Conservation (phyloP, 1,140 invertebrate species). For the Lepidotrigona ventralis region DNA sequence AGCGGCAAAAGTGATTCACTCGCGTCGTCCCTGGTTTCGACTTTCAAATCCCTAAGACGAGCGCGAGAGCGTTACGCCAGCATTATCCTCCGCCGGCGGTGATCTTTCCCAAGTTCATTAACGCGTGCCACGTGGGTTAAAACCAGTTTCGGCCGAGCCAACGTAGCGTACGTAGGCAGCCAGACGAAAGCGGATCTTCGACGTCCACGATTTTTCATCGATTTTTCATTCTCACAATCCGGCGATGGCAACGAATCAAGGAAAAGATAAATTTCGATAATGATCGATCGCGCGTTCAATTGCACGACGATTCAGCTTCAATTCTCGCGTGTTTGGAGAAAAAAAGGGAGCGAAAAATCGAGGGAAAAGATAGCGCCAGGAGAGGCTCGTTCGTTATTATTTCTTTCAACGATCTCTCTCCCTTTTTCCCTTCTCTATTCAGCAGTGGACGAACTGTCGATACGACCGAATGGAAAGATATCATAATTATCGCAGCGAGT, state of each 20-base stretch:
- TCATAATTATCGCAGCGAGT: constrained; percentile 57
- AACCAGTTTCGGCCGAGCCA: constrained; percentile 33
- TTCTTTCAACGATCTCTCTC: constrained; percentile 8
- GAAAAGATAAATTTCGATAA: too few relatives aligned
- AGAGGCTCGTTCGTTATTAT: constrained; percentile 14
- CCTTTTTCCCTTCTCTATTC: background rate
- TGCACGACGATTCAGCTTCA: background rate
- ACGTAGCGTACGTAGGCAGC: constrained; percentile 35
- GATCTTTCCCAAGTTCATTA: constrained; percentile 63
- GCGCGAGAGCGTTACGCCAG: constrained; percentile 37
- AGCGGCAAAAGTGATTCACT: constrained; percentile 26
- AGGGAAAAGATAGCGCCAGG: background rate
- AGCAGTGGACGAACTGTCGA: constrained; percentile 29
- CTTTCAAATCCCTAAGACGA: constrained; percentile 40
- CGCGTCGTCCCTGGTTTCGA: constrained; percentile 7
- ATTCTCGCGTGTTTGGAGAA: background rate
- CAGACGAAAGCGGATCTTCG: constrained; percentile 32
- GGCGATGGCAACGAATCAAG: too few relatives aligned
- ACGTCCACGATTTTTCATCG: too few relatives aligned
- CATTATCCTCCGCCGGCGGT: constrained; percentile 12
- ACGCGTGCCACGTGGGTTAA: constrained; percentile 45
- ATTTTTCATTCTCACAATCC: too few relatives aligned
- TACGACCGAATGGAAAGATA: constrained; percentile 34
- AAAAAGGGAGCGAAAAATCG: background rate
- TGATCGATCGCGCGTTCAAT: too few relatives aligned